Percentiles rank a stretch among this genome's conserved stretches.
phyloP scores from a whole-genome alignment of 2,797 vertebrate species.

The Falco cherrug region DNA sequence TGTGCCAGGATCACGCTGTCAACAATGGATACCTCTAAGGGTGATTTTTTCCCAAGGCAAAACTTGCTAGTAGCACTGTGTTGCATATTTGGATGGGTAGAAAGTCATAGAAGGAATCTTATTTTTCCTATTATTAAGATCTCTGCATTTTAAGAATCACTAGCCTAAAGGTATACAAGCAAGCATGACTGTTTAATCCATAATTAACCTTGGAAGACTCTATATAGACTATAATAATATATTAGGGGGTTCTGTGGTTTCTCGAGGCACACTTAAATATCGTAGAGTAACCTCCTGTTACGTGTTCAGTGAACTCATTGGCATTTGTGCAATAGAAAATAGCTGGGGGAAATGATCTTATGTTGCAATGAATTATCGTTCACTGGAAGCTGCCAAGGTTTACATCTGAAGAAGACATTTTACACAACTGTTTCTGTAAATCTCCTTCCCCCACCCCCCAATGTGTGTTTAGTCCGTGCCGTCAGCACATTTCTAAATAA shows the following conservation, averaged over 20 bases:
- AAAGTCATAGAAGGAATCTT: background rate
- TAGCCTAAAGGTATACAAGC: background rate
- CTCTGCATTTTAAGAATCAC: background rate
- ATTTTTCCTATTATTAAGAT: background rate
- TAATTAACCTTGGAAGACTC: constrained; percentile 13
- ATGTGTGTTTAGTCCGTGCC: background rate
- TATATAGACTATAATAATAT: background rate
- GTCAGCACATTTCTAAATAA: background rate
- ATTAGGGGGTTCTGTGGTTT: background rate
- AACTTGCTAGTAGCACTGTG: too few species aligned
- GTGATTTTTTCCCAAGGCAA: background rate
- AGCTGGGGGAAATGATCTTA: background rate
- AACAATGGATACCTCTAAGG: background rate
- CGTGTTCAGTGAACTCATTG: background rate
- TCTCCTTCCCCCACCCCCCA: background rate
- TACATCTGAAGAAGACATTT: background rate
- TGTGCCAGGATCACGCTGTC: background rate
- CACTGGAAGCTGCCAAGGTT: background rate
- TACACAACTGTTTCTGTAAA: background rate
- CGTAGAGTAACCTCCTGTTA: background rate
- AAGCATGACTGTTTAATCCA: background rate
- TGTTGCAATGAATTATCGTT: background rate
- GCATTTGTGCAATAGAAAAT: background rate
- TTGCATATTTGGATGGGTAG: background rate
- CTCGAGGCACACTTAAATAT: background rate